phyloP scores from a whole-genome alignment of 2,113 vertebrate genomes.

The Collichthys lucidus region DNA sequence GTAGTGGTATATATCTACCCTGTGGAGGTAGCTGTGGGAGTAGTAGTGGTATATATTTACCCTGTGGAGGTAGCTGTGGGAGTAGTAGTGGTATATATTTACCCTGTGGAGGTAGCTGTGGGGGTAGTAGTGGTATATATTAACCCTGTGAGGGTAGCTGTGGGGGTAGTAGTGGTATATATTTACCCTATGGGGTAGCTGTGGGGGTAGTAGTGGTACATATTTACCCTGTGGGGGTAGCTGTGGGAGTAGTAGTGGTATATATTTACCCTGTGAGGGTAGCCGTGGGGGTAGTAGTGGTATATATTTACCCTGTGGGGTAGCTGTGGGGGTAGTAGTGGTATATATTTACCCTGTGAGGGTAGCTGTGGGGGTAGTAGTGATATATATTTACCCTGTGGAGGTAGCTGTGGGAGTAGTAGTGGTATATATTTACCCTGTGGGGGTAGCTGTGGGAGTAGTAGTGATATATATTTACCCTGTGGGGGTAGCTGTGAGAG shows the following conservation, averaged over 20 bases:
- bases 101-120: too few relatives aligned
- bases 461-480: too few relatives aligned
- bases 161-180: not conserved
- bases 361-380: not conserved
- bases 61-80: too few relatives aligned
- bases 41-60: slow-evolving; percentile 61
- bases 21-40: slow-evolving; percentile 52
- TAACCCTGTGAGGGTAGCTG: not conserved
- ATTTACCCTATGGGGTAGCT: not conserved
- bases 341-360: not conserved
- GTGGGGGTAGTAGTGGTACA: not conserved
- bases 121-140: not conserved
- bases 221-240: not conserved
- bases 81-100: too few relatives aligned
- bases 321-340: not conserved
- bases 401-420: slow-evolving; percentile 14
- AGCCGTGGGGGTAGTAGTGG: too few relatives aligned
- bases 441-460: slow-evolving; percentile 55
- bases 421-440: slow-evolving; percentile 14
- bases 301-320: slow-evolving; percentile 4
- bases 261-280: too few relatives aligned
- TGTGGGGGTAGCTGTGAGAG: too few relatives aligned
- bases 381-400: slow-evolving; percentile 2
- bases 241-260: slow-evolving; percentile 50
- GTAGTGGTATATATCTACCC: slow-evolving; percentile 13